Evolutionary conservation across 2,888 invertebrate species (phyloP), one percentile per base, ranked within the genome.

Genomic region (Chymomyza fuscimana): DNA sequence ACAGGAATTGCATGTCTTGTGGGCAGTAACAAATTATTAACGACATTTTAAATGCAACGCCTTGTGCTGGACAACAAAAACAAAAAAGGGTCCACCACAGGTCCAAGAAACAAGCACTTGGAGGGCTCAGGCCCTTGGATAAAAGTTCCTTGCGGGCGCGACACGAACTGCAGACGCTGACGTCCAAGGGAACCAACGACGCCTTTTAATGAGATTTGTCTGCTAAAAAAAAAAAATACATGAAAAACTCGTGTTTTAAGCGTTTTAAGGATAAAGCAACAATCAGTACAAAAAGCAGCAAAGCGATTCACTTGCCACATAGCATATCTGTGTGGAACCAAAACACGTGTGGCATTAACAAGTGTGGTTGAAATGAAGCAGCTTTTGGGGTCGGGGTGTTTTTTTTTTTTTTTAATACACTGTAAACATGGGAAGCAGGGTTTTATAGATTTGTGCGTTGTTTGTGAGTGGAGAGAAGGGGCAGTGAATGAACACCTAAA

Each of bases 161-260:
- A 69, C 74, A 74, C 70, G 70, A 73, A 40, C 50, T 36, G 12
- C 50, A 12, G 61, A 22, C 50, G 61, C n/a, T 22, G 59, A 81
- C 74, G 58, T 46, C 12, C 12, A 46, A 46, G 40, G 40, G 40
- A 46, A 46, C 40, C 40, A 46, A 61, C 85, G 87, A 87, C 86
- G 87, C 86, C 87, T 86, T 87, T 87, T 86, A 86, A 86, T 86
- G 85, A 86, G 85, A 87, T 86, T 86, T 86, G 87, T 87, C 85
- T 87, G 81, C 79, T 54, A 71, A 69, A 80, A 77, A 80, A 56
- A 58, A 10, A 2, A 16, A 58, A 25, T 79, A 73, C 73, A 76
- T 76, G 83, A 84, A 84, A 79, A 84, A 86, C 86, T 86, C 79
- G 70, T 84, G 80, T 86, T 80, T 79, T 75, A 79, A 79, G 73